Conservation (phyloP, 2,888 invertebrate species). For the Stegana nigrithorax region DNA sequence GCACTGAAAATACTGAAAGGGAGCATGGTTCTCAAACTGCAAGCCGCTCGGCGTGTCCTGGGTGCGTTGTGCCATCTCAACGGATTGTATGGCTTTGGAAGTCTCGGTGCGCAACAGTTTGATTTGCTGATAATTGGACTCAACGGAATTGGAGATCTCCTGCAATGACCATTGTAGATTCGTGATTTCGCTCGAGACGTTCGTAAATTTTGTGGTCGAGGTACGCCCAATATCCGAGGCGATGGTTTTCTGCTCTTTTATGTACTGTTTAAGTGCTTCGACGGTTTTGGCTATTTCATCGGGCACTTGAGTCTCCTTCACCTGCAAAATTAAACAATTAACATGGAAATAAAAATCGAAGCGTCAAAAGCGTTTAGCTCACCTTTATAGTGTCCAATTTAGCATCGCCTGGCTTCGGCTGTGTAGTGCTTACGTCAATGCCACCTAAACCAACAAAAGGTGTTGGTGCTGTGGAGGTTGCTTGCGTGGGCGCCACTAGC, state of each 20-base stretch:
- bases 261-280: constrained; percentile 83
- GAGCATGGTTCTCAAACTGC: constrained; percentile 81
- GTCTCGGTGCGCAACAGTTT: constrained; percentile 76
- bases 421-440: constrained; percentile 64
- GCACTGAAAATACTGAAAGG: constrained; percentile 78
- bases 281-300: constrained; percentile 83
- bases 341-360: not conserved
- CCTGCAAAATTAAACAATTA: constrained; percentile 35
- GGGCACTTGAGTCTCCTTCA: constrained; percentile 73
- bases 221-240: constrained; percentile 85
- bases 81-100: constrained; percentile 78
- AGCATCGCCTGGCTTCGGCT: constrained; percentile 65
- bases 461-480: constrained; percentile 47
- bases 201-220: constrained; percentile 68
- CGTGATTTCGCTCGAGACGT: constrained; percentile 62
- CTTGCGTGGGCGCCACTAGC: constrained; percentile 33
- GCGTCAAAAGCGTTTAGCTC: no score
- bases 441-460: constrained; percentile 66
- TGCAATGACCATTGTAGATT: constrained; percentile 61
- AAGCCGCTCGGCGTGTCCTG: constrained; percentile 81
- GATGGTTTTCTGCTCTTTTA: constrained; percentile 85
- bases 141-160: constrained; percentile 65
- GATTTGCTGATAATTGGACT: constrained; percentile 66
- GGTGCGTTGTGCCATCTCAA: constrained; percentile 83
- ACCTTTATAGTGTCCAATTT: constrained; percentile 65